Evolutionary conservation across 2,113 vertebrate genomes (phyloP).

Genomic region (Sphaerodactylus townsendi): DNA sequence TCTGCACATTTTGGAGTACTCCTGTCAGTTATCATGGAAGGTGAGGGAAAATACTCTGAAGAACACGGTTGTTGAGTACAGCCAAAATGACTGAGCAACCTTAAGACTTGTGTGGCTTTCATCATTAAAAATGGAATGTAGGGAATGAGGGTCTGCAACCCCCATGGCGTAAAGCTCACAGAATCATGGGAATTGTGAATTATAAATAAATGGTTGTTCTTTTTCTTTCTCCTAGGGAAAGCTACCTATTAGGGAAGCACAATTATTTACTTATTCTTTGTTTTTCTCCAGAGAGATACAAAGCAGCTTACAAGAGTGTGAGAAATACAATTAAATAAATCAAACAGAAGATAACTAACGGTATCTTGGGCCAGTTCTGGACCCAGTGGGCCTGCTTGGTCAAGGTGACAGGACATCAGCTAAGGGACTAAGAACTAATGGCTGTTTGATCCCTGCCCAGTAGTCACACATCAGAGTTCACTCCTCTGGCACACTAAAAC

Average conservation of each 20-base stretch:
- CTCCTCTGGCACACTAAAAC: too few relatives aligned
- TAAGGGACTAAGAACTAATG: too few relatives aligned
- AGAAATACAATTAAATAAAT: too few relatives aligned
- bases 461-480: too few relatives aligned
- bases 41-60: not conserved
- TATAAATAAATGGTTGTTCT: not conserved
- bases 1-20: not conserved
- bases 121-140: not conserved
- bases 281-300: too few relatives aligned
- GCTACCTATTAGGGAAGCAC: not conserved
- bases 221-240: not conserved
- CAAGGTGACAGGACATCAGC: too few relatives aligned
- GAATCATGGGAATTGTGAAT: not conserved
- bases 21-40: not conserved
- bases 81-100: not conserved
- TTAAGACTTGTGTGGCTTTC: constrained; percentile 56
- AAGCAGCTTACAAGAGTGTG: too few relatives aligned
- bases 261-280: not conserved
- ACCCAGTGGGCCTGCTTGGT: too few relatives aligned
- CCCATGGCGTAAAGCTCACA: not conserved
- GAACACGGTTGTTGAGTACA: not conserved
- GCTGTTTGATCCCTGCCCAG: too few relatives aligned
- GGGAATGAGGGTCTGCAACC: not conserved
- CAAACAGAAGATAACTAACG: too few relatives aligned
- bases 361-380: too few relatives aligned